Evolutionary conservation across 2,113 vertebrate species (phyloP), one percentile per base, ranked within the genome.

Genomic region (Crotalus horridus): DNA sequence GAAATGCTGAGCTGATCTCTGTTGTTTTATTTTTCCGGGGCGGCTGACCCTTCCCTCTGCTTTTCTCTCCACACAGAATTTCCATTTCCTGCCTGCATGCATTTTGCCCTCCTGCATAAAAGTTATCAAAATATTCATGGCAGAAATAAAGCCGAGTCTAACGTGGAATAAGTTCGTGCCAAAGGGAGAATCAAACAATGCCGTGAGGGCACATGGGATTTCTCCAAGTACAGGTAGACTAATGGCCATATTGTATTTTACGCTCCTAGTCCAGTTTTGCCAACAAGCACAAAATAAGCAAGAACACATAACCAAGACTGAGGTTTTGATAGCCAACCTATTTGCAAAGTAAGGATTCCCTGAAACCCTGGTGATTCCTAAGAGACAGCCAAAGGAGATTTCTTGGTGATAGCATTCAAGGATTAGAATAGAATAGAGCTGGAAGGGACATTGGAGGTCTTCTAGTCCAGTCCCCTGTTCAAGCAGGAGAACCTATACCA

Each of bases 1-100:
- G 91, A 96, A 95, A 95, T 85, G 92, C 55, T 91, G 89, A 93
- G 13, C 20, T 92, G 94, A 93, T 94, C 74, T 91, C 51, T 15
- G 46, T 61, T 89, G 89, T 64, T 88, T 43, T 81, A 69, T 43
- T 39, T 81, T 81, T 9, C 3, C 17, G 7, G n/a, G n/a, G 69
- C 15, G 2, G 15, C 13, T 2, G 6, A 7, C 33, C 15, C 20
- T 20, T 21, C 59, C 2, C 13, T 3, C 43, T 0, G 0, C 74
- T 85, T 91, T 92, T 89, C 55, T 89, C 33, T 33, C 90, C 90
- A 39, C 58, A 33, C 33, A 23, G 87, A 55, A 88, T 96, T 96
- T 96, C 89, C 3, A 1, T 91, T 93, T 86, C 90, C 1, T 24
- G 21, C 89, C 64, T 33, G n/a, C 91, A 1, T 12, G 3, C 61